Evolutionary conservation across 2,888 invertebrate species (phyloP).

Genomic region (Marronus borbonicus): DNA sequence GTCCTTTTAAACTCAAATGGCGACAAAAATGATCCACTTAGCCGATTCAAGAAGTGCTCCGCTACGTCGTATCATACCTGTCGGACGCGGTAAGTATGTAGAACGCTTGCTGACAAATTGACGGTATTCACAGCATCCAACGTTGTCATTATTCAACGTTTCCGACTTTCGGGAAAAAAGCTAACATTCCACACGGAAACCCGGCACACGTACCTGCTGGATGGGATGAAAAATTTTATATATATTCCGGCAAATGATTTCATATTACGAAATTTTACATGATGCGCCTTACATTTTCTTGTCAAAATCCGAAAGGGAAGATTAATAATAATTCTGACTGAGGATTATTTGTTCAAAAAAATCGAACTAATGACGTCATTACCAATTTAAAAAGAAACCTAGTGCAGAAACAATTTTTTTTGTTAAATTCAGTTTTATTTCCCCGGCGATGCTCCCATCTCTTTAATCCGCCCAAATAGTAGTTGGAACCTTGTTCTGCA

Average conservation of each 20-base stretch:
- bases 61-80: constrained; percentile 50
- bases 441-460: too few species aligned
- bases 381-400: too few species aligned
- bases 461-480: too few species aligned
- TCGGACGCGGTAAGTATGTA: constrained; percentile 52
- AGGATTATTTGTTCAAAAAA: too few species aligned
- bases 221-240: constrained; percentile 35
- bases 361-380: too few species aligned
- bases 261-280: neutral
- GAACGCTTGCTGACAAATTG: constrained; percentile 55
- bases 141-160: constrained; percentile 47
- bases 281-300: neutral
- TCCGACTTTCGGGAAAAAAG: constrained; percentile 32
- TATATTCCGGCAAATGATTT: constrained; percentile 27
- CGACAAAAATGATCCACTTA: constrained; percentile 65
- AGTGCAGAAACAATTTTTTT: too few species aligned
- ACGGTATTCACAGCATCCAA: constrained; percentile 55
- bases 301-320: too few species aligned
- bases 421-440: too few species aligned
- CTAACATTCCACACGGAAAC: constrained; percentile 5
- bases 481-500: too few species aligned
- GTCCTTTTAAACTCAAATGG: constrained; percentile 30
- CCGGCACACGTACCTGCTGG: neutral
- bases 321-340: too few species aligned
- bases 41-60: constrained; percentile 58